These are phyloP conservation scores for Drosophila rubida DNA, from an alignment of 2,888 invertebrate species.

Conservation along the genomic window DNA sequence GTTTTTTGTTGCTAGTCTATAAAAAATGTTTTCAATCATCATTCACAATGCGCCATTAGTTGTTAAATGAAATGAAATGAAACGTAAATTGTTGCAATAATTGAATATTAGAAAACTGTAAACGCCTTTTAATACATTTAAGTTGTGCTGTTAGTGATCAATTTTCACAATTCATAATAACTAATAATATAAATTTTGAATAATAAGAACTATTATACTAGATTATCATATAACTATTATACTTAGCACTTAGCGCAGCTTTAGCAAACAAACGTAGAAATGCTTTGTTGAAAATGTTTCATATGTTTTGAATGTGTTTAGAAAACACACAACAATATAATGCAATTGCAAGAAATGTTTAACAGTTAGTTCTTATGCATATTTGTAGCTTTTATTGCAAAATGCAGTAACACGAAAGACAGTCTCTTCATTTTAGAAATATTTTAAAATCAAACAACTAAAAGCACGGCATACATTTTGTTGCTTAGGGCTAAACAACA, in stretches of 20 bases:
- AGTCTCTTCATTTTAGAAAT: conserved; percentile 38
- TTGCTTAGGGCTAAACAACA: conserved; percentile 50
- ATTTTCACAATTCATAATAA: conserved; percentile 17
- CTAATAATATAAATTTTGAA: conserved; percentile 18
- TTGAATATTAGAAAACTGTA: conserved; percentile 49
- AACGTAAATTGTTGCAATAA: conserved; percentile 72
- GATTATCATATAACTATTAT: conserved; percentile 28
- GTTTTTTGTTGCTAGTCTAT: conserved; percentile 70
- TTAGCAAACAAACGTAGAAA: conserved; percentile 71
- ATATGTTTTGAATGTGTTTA: conserved; percentile 60
- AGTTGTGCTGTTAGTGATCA: conserved; percentile 72
- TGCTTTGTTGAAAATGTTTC: conserved; percentile 72
- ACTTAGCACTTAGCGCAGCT: conserved; percentile 73
- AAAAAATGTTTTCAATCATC: conserved; percentile 45
- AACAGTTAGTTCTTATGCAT: conserved; percentile 50
- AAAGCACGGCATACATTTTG: conserved; percentile 38
- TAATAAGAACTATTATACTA: conserved; percentile 17
- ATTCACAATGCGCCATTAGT: conserved; percentile 64
- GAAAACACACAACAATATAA: conserved; percentile 51
- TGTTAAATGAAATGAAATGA: conserved; percentile 34
- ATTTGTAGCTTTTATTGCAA: conserved; percentile 58
- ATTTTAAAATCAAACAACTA: conserved; percentile 33
- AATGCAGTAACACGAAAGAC: conserved; percentile 31
- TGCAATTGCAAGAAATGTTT: conserved; percentile 47
- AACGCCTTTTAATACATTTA: conserved; percentile 66